Conservation (phyloP, 1,140 invertebrate species). For the Lucilia cuprina region DNA sequence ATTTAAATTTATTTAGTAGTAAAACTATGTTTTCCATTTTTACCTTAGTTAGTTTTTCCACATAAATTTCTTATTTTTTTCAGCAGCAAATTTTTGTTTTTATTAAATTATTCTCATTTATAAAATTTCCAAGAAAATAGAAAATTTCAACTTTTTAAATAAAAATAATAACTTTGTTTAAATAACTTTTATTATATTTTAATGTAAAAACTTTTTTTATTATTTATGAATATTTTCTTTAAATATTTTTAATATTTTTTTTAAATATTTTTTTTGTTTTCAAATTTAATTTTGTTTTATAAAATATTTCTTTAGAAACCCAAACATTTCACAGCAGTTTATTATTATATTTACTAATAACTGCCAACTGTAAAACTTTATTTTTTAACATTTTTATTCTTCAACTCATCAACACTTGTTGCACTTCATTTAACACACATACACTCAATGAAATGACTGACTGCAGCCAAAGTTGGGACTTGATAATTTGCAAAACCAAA, state of each 20-base stretch:
- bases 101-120: too few species aligned
- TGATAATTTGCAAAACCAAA: not conserved
- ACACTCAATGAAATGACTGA: not conserved
- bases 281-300: not conserved
- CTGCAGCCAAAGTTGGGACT: not conserved
- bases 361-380: not conserved
- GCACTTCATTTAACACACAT: conserved; percentile 5
- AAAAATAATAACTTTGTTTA: too few species aligned
- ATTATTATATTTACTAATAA: not conserved
- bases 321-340: not conserved
- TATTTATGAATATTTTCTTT: too few species aligned
- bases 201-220: too few species aligned
- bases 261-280: not conserved
- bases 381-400: not conserved
- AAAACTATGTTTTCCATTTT: too few species aligned
- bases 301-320: not conserved
- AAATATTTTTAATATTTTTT: not conserved
- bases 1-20: too few species aligned
- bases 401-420: not conserved
- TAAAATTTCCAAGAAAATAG: too few species aligned
- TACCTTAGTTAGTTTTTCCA: too few species aligned
- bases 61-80: too few species aligned
- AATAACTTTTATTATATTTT: too few species aligned
- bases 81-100: too few species aligned
- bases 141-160: too few species aligned